Percentiles rank a stretch among this genome's conserved stretches.
Conservation (phyloP, 2,888 invertebrate species). For the Pegoplata infirma region DNA sequence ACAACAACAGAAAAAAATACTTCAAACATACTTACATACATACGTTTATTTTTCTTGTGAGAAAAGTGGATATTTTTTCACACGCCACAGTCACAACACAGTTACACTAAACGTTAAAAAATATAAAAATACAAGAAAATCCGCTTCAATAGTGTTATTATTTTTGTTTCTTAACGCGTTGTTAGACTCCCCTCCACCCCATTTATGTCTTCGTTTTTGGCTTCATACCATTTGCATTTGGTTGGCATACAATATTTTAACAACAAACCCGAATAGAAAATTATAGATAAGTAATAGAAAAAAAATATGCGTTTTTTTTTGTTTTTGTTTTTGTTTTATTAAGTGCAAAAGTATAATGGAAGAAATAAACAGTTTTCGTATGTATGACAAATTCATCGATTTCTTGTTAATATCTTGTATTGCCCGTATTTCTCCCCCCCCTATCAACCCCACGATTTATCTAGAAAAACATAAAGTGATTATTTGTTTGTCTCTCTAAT, state of each 20-base stretch:
- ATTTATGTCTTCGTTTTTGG: not conserved
- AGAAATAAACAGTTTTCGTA: conserved; percentile 1
- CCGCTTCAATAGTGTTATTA: not conserved
- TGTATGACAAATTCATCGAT: conserved; percentile 41
- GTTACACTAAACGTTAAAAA: not conserved
- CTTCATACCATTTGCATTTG: conserved; percentile 14
- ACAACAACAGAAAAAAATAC: not conserved
- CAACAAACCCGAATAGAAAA: conserved; percentile 23
- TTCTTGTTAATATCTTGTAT: conserved; percentile 25
- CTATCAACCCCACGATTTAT: not conserved
- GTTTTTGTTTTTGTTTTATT: not conserved
- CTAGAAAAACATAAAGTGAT: not conserved
- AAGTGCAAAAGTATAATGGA: conserved; percentile 35
- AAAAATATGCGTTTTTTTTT: conserved; percentile 23
- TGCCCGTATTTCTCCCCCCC: not conserved
- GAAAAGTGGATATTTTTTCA: conserved; percentile 29
- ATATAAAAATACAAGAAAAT: conserved; percentile 44
- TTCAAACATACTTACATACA: too few species aligned
- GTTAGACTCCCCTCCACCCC: not conserved
- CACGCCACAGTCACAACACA: conserved; percentile 33
- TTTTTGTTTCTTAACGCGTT: conserved; percentile 24
- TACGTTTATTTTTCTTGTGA: not conserved
- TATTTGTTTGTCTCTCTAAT: not conserved
- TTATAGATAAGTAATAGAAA: conserved; percentile 1
- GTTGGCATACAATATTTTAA: conserved; percentile 24